Base-by-base conservation (phyloP, 1,140 invertebrate genomes). In the Scaptomyza montana region DNA sequence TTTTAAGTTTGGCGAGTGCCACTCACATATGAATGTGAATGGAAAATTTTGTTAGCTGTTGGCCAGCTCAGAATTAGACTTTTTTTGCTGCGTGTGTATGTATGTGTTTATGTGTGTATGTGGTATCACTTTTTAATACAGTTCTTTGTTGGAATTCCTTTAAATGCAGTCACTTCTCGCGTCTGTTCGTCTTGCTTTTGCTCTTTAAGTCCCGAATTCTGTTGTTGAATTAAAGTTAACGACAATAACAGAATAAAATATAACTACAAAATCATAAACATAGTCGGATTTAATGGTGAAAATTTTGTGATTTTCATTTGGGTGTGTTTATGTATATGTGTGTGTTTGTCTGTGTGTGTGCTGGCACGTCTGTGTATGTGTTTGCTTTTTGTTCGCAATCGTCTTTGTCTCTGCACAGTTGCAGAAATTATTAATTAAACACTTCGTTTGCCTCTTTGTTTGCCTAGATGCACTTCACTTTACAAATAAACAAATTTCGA, bases 1-100 rank as follows among this genome's bases (percentile, higher is more conserved):
- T 51, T 19, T 47, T 7, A 33, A 33, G 46, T 54, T 57, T 2
- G n/a, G 33, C 41, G 50, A 67, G 39, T 13, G 21, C 21, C 21
- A 25, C 21, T 25, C 21, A 25, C 21, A 25, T 2, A 25, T 25
- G 21, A 25, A 25, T 25, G 21, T 25, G 43, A 25, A 51, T 56
- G 45, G 30, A 41, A 28, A 55, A 60, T 60, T 74, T 64, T 10
- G 28, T 21, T 66, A 55, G 56, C 56, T 72, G 30, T 46, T 49
- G 50, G 59, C 60, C 61, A 71, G 55, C 63, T 75, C 61, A 87
- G 74, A 86, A 78, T 78, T 80, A 62, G 74, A 75, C 75, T 72
- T 76, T 77, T 77, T 67, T 55, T 63, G 13, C 63, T 66, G 55
- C 56, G 60, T 62, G 43, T 67, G 45, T 55, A 21, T 57, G 47